Percentiles rank a stretch among this genome's conserved stretches.
These are phyloP conservation scores for Ptychodera flava DNA, from an alignment of 35 echinoderm and acorn worm genomes.

Conservation along the genomic window DNA sequence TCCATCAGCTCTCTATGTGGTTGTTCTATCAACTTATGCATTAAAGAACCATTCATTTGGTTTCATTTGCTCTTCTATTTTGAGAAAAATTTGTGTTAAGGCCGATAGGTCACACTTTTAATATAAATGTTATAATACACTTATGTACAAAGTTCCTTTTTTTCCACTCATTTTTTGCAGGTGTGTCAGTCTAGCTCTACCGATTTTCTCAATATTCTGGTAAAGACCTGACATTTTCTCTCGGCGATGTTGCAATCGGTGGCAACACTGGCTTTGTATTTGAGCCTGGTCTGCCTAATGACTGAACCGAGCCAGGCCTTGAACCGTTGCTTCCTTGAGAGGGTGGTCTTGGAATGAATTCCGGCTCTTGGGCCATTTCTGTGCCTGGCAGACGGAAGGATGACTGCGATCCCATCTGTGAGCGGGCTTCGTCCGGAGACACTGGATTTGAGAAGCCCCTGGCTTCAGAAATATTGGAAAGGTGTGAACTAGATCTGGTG, in stretches of 20 bases:
- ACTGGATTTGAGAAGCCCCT: constrained; percentile 38
- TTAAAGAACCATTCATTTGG: too few species aligned
- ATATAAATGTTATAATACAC: too few species aligned
- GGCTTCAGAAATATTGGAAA: constrained; percentile 85
- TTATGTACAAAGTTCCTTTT: too few species aligned
- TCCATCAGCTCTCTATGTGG: too few species aligned
- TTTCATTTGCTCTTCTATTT: too few species aligned
- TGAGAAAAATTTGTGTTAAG: too few species aligned
- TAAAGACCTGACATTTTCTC: neutral
- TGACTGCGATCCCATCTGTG: neutral
- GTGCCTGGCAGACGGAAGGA: neutral
- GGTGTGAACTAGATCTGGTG: constrained; percentile 47
- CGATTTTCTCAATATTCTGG: neutral
- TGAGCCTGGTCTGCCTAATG: neutral
- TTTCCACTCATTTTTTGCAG: too few species aligned
- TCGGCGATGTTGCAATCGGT: neutral
- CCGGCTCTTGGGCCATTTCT: neutral
- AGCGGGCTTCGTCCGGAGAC: neutral
- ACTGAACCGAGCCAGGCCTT: neutral
- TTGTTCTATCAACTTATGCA: too few species aligned
- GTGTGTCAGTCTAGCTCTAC: too few species aligned
- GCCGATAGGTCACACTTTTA: too few species aligned
- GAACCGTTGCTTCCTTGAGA: neutral
- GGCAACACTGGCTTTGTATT: neutral
- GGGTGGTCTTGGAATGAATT: neutral